Percentiles rank a stretch among this genome's conserved stretches.
These are phyloP conservation scores for Drosophila demipolita DNA, from an alignment of 2,888 invertebrate genomes.

Conservation along the genomic window DNA sequence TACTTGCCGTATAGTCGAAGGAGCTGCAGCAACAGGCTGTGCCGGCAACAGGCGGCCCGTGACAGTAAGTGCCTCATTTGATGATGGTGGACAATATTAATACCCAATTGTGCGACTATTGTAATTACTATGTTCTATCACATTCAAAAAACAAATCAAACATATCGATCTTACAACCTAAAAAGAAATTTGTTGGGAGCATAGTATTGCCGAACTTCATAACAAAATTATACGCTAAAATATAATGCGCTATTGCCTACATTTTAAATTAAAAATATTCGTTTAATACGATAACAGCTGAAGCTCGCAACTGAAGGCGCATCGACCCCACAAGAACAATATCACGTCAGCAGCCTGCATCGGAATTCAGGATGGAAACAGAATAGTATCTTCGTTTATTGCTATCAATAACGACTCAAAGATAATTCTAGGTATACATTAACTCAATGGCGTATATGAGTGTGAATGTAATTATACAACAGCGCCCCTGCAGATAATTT, in stretches of 20 bases:
- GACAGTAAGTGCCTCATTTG: constrained; percentile 34
- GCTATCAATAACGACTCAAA: not conserved
- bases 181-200: not conserved
- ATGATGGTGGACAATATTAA: not conserved
- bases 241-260: not conserved
- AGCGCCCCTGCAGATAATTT: constrained; percentile 8
- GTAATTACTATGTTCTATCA: not conserved
- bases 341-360: constrained; percentile 22
- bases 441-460: constrained; percentile 25
- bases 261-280: not conserved
- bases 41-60: constrained; percentile 47
- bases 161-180: not conserved
- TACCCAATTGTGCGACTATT: not conserved
- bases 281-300: constrained; percentile 13
- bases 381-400: constrained; percentile 28
- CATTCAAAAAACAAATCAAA: not conserved
- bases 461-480: constrained; percentile 1
- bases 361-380: constrained; percentile 31
- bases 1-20: constrained; percentile 11
- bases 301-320: constrained; percentile 34
- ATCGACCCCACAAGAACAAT: constrained; percentile 30
- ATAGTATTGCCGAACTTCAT: not conserved
- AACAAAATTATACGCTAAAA: not conserved
- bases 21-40: constrained; percentile 72
- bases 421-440: constrained; percentile 11